Conservation (phyloP, 2,888 invertebrate genomes). For the Aspidiotus destructor region DNA sequence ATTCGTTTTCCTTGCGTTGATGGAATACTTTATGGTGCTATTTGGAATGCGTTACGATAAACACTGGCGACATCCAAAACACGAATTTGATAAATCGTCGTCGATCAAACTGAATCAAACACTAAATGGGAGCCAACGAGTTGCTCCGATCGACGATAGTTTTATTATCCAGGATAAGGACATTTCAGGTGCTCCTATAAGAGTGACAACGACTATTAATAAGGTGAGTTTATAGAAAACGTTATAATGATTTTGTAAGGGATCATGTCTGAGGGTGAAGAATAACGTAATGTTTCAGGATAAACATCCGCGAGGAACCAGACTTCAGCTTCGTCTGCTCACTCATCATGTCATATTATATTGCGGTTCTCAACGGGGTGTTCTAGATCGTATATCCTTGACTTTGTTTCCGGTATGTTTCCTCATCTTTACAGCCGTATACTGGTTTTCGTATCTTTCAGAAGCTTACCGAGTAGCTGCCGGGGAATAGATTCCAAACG, state of each 20-base stretch:
- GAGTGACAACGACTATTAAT: conserved; percentile 22
- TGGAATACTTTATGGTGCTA: conserved; percentile 55
- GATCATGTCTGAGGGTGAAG: no score
- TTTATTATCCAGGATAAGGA: conserved; percentile 19
- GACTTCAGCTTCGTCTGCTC: conserved; percentile 43
- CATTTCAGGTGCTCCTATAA: conserved; percentile 19
- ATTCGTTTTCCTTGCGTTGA: conserved; percentile 54
- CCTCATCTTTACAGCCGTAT: conserved; percentile 49
- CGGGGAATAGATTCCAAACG: no score
- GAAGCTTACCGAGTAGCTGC: conserved; percentile 43
- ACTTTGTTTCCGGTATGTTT: conserved; percentile 53
- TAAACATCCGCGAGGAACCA: conserved; percentile 15
- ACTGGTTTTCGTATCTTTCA: conserved; percentile 54
- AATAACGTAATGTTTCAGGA: conserved; percentile 8
- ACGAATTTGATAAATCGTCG: conserved; percentile 37
- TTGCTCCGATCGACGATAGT: conserved; percentile 23
- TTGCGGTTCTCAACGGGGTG: conserved; percentile 53
- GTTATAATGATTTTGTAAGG: background rate
- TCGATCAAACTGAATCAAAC: conserved; percentile 5
- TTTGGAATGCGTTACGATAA: conserved; percentile 57
- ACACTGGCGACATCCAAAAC: conserved; percentile 48
- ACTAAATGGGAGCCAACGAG: conserved; percentile 20
- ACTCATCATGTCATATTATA: conserved; percentile 51
- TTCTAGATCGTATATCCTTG: conserved; percentile 51
- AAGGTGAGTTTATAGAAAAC: conserved; percentile 13